phyloP scores from a whole-genome alignment of 1,140 invertebrate genomes.

The Sogatella furcifera region DNA sequence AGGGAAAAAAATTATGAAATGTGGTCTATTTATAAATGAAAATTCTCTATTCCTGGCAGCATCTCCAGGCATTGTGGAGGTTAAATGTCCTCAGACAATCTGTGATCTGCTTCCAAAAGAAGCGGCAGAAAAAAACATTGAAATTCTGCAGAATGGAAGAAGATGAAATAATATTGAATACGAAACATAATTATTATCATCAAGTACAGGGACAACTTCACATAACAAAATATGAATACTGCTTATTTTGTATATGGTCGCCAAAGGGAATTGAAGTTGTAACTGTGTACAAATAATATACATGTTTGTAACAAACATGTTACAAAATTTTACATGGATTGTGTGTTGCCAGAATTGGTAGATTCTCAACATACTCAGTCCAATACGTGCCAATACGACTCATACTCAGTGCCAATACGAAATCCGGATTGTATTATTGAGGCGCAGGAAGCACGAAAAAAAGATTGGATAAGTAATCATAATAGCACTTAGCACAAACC shows the following conservation, averaged over 20 bases:
- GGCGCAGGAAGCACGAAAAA: background rate
- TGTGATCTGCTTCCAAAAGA: background rate
- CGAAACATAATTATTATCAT: background rate
- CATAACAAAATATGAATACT: constrained; percentile 13
- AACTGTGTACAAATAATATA: constrained; percentile 19
- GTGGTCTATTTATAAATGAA: background rate
- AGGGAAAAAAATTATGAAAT: background rate
- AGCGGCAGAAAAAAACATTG: background rate
- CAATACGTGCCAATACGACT: too few species aligned
- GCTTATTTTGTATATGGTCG: constrained; percentile 19
- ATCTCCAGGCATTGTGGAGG: background rate
- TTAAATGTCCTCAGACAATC: background rate
- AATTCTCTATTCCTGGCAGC: background rate
- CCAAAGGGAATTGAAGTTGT: constrained; percentile 13
- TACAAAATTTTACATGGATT: constrained; percentile 25
- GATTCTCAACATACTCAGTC: constrained; percentile 24
- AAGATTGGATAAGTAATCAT: too few species aligned
- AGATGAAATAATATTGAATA: background rate
- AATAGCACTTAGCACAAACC: too few species aligned
- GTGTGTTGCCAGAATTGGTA: constrained; percentile 29
- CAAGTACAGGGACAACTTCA: constrained; percentile 15
- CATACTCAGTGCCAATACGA: too few species aligned
- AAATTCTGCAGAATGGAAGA: too few species aligned
- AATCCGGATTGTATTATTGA: constrained; percentile 19
- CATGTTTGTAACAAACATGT: constrained; percentile 22